Evolutionary conservation across 1,140 invertebrate genomes (phyloP).

Genomic region (Sitobion miscanthi): DNA sequence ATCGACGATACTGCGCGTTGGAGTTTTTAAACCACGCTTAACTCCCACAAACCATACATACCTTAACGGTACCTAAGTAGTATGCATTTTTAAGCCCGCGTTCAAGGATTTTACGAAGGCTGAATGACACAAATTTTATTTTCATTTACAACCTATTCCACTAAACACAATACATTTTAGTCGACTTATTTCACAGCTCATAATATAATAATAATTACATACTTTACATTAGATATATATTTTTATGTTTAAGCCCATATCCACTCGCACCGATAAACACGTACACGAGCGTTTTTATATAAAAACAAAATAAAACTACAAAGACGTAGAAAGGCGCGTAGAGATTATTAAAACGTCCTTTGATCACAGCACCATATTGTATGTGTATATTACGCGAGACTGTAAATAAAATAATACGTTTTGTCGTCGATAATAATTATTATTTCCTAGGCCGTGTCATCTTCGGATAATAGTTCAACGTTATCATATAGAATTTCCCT

Average conservation of each 20-base stretch:
- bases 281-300: not conserved
- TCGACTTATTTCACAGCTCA: not conserved
- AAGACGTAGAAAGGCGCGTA: not conserved
- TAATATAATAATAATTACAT: not conserved
- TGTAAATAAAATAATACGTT: not conserved
- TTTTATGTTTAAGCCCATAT: not conserved
- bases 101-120: not conserved
- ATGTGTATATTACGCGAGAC: not conserved
- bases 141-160: not conserved
- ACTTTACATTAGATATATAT: not conserved
- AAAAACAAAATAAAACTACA: not conserved
- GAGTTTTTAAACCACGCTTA: not conserved
- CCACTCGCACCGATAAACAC: not conserved
- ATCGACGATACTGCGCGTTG: not conserved
- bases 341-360: not conserved
- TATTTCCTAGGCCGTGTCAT: not conserved
- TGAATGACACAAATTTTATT: not conserved
- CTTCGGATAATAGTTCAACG: not conserved
- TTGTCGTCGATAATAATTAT: not conserved
- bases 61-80: not conserved
- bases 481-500: not conserved
- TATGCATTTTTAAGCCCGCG: not conserved
- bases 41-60: not conserved
- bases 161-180: not conserved
- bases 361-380: not conserved